Evolutionary conservation across 2,113 vertebrate species (phyloP), one percentile per base, ranked within the genome.

Genomic region (Daphoenositta chrysoptera): DNA sequence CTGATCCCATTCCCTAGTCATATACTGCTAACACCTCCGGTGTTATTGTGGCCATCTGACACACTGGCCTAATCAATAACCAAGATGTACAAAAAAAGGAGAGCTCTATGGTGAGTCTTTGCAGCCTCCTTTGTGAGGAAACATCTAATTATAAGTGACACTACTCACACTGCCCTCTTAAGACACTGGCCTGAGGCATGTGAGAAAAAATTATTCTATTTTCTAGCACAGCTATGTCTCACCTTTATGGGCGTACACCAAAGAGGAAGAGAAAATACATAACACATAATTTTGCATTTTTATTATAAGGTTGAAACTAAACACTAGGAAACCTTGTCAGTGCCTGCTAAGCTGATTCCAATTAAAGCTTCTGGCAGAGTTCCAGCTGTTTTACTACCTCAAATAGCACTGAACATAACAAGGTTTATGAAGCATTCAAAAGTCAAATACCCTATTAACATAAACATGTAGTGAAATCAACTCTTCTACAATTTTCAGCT

Each of bases 351-450:
- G 98, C 96, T 97, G 97, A 98, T 98, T 98, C 98, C 98, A 98
- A 98, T 98, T 98, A 98, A 98, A 97, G 96, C 96, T 98, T 94
- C 98, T 98, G 98, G 98, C 98, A 97, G 96, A 57, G 94, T 98
- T 98, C 98, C 98, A 98, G 97, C 98, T 98, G 98, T 96, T 98
- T 98, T 98, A 98, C 97, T 98, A 98, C 98, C 96, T 97, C 98
- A 98, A 98, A 98, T 98, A 98, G 98, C 97, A 95, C 94, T 95
- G 97, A 98, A 97, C 97, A 98, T 98, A 98, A 98, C 97, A 98
- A 98, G 97, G 98, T 98, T 98, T 98, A 98, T 98, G 98, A 98
- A 98, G 98, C 98, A 98, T 98, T 98, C 98, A 98, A 97, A 98
- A 98, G 98, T 98, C 98, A 98, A 98, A 98, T 98, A 97, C 97